A percentile compares a stretch with the other conserved stretches of the same genome.
Evolutionary conservation across 2,888 invertebrate species (phyloP).

Genomic region (Drosophila meridiana): DNA sequence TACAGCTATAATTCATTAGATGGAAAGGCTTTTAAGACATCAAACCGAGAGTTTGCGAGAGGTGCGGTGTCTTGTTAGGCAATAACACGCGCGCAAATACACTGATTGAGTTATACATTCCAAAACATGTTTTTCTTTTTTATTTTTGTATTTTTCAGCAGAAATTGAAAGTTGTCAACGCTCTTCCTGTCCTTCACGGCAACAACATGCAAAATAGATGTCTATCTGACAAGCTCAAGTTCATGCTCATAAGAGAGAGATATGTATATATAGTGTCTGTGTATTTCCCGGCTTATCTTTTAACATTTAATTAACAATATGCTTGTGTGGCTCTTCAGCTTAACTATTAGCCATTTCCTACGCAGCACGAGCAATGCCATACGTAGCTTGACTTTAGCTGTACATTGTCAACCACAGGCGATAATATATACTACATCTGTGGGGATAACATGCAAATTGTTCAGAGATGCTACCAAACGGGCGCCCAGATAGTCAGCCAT

Average conservation of each 20-base stretch:
- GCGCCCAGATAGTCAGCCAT: conserved; percentile 38
- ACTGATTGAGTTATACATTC: conserved; percentile 42
- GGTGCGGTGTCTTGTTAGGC: conserved; percentile 43
- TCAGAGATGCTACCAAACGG: conserved; percentile 65
- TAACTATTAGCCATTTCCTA: conserved; percentile 50
- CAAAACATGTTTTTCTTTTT: conserved; percentile 11
- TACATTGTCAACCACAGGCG: conserved; percentile 47
- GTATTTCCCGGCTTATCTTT: conserved; percentile 42
- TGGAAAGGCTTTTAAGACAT: conserved; percentile 41
- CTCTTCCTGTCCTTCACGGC: conserved; percentile 61
- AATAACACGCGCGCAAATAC: conserved; percentile 13
- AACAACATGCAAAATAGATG: conserved; percentile 11
- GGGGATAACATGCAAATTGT: conserved; percentile 53
- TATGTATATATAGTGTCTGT: not conserved
- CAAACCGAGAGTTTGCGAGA: conserved; percentile 7
- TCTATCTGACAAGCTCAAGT: conserved; percentile 43
- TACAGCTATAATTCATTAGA: conserved; percentile 27
- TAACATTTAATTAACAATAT: conserved; percentile 64
- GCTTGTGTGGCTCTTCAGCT: conserved; percentile 19
- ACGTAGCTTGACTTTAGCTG: conserved; percentile 32
- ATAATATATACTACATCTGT: conserved; percentile 54
- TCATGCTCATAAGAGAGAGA: conserved; percentile 20
- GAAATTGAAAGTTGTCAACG: conserved; percentile 49
- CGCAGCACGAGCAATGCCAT: conserved; percentile 44
- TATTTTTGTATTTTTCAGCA: not conserved